Evolutionary conservation across 2,888 invertebrate species (phyloP).

Genomic region (Acronicta leporina): DNA sequence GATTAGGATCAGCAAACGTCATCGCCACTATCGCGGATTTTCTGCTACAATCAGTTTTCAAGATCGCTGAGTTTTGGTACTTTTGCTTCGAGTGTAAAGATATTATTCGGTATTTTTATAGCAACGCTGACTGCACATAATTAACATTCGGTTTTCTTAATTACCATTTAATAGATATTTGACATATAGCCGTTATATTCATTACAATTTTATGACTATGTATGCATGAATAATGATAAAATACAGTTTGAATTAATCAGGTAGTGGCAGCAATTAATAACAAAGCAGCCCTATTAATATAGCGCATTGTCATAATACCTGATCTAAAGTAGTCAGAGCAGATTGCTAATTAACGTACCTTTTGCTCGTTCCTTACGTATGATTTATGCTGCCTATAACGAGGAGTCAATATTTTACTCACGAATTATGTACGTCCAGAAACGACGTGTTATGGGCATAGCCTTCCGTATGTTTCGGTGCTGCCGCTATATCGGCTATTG

Average conservation of each 20-base stretch:
- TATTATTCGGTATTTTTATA: conserved; percentile 4
- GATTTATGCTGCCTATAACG: conserved; percentile 17
- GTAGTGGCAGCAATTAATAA: not conserved
- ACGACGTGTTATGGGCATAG: conserved; percentile 21
- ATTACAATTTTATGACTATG: not conserved
- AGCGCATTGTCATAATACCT: conserved; percentile 17
- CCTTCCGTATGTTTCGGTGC: conserved; percentile 49
- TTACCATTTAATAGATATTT: conserved; percentile 5
- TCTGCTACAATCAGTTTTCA: conserved; percentile 14
- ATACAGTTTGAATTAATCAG: not conserved
- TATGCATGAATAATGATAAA: not conserved
- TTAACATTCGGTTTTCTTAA: conserved; percentile 9
- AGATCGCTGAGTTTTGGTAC: not conserved
- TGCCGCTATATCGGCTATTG: conserved; percentile 21
- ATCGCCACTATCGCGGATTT: conserved; percentile 22
- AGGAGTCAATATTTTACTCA: conserved; percentile 37
- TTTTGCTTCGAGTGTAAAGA: not conserved
- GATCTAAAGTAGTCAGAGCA: conserved; percentile 18
- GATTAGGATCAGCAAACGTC: conserved; percentile 37
- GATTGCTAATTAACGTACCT: conserved; percentile 18
- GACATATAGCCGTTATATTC: conserved; percentile 1
- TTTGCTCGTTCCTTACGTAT: conserved; percentile 16
- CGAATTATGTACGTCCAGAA: conserved; percentile 32
- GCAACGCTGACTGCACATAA: conserved; percentile 4
- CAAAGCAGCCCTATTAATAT: conserved; percentile 7